phyloP scores from a whole-genome alignment of 2,113 vertebrate species.

The Pseudorhombus dupliciocellatus region DNA sequence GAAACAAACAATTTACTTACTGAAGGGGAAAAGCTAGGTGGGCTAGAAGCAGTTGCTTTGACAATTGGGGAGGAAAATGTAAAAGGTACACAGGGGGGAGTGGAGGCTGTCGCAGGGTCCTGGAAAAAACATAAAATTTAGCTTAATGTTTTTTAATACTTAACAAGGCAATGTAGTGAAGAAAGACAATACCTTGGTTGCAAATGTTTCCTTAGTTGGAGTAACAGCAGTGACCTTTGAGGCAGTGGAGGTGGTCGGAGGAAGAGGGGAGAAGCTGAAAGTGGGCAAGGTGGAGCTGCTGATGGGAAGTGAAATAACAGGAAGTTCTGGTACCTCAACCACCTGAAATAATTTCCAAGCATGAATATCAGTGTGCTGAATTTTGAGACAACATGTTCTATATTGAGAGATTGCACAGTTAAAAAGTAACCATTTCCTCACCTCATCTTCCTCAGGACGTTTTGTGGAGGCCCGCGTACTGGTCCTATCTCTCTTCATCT shows the following conservation, averaged over 20 bases:
- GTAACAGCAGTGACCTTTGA: slow-evolving; percentile 59
- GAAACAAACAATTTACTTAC: slow-evolving; percentile 80
- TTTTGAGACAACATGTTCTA: neutral
- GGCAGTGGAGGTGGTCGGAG: slow-evolving; percentile 63
- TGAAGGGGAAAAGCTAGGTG: slow-evolving; percentile 85
- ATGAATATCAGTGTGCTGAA: neutral
- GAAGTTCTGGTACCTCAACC: slow-evolving; percentile 84
- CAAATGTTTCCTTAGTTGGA: slow-evolving; percentile 46
- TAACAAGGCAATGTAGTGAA: too few relatives aligned
- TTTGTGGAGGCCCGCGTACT: slow-evolving; percentile 79
- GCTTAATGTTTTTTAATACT: neutral
- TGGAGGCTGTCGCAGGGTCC: slow-evolving; percentile 60
- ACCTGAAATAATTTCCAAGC: slow-evolving; percentile 73
- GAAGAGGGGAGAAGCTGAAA: slow-evolving; percentile 86
- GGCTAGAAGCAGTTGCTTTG: slow-evolving; percentile 91
- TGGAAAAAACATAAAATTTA: slow-evolving; percentile 31
- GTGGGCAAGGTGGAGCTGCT: slow-evolving; percentile 85
- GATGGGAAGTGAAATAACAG: slow-evolving; percentile 89
- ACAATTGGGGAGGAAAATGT: slow-evolving; percentile 97
- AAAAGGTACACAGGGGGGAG: slow-evolving; percentile 84
- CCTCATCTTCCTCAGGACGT: slow-evolving; percentile 83
- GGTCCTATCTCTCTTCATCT: slow-evolving; percentile 90
- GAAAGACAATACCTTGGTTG: slow-evolving; percentile 64
- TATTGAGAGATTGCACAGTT: neutral
- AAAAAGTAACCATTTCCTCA: too few relatives aligned